A percentile compares a stretch with the other conserved stretches of the same genome.
Conservation (phyloP, 2,888 invertebrate genomes). For the Drepana falcataria region DNA sequence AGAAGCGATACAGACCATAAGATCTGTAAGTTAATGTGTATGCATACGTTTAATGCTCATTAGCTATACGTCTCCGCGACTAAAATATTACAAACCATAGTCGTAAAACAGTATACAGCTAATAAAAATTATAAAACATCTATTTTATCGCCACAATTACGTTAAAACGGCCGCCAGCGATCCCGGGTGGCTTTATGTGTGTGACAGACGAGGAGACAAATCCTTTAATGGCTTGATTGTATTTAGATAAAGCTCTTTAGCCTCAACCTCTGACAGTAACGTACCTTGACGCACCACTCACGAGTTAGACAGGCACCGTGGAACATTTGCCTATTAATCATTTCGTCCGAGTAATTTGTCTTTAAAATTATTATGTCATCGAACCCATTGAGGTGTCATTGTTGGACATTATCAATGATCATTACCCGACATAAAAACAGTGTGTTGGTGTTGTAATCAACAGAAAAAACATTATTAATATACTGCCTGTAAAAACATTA, state of each 20-base stretch:
- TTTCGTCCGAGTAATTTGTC: neutral
- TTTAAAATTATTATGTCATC: neutral
- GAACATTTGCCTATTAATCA: neutral
- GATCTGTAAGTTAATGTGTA: too few relatives aligned
- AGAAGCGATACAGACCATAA: too few relatives aligned
- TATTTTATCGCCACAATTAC: neutral
- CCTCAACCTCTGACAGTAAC: slow-evolving; percentile 14
- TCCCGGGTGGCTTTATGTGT: slow-evolving; percentile 2
- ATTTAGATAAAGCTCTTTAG: slow-evolving; percentile 8
- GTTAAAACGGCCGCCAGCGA: neutral
- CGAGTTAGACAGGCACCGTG: neutral
- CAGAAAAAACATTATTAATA: neutral
- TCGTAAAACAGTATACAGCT: neutral
- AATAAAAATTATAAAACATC: neutral
- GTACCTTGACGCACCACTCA: slow-evolving; percentile 9
- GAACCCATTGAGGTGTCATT: neutral
- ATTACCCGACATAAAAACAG: neutral
- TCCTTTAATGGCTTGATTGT: slow-evolving; percentile 34
- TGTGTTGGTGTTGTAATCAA: neutral
- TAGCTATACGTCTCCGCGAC: too few relatives aligned
- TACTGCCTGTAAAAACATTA: too few relatives aligned
- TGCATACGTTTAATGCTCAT: too few relatives aligned
- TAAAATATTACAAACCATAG: neutral
- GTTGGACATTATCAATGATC: neutral
- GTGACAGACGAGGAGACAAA: slow-evolving; percentile 27